Percentiles rank a stretch among this genome's conserved stretches.
Evolutionary conservation across 2,797 vertebrate genomes (phyloP).

Genomic region (Pachyuromys duprasi): DNA sequence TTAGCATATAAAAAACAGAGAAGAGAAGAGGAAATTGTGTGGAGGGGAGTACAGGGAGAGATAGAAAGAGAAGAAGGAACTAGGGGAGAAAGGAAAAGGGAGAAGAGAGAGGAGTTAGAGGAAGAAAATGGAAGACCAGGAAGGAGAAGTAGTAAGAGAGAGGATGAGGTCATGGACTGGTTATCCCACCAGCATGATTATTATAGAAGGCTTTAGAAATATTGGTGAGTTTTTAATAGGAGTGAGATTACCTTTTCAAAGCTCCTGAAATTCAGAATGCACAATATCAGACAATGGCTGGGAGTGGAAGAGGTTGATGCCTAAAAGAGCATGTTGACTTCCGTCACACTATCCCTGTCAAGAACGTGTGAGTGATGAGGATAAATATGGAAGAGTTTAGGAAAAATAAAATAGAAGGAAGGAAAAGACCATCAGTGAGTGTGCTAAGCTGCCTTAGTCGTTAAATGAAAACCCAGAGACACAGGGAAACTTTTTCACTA

Average conservation of each 20-base stretch:
- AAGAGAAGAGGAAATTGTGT: not conserved
- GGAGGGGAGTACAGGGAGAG: rapidly evolving
- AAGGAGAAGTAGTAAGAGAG: rapidly evolving
- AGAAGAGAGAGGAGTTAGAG: too few relatives aligned
- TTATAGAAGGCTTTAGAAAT: not conserved
- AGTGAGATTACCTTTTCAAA: not conserved
- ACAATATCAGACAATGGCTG: rapidly evolving
- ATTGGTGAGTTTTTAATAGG: not conserved
- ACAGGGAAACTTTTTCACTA: not conserved
- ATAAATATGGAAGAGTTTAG: not conserved
- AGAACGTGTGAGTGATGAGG: not conserved
- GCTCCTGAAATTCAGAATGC: not conserved
- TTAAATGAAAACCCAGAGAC: not conserved
- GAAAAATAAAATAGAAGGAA: not conserved
- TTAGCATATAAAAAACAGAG: not conserved
- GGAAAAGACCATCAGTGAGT: rapidly evolving
- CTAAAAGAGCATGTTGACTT: not conserved
- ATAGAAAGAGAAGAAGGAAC: too few relatives aligned
- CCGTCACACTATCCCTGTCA: not conserved
- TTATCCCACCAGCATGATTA: not conserved
- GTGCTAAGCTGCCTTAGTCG: not conserved
- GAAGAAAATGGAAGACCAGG: too few relatives aligned
- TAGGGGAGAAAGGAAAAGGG: rapidly evolving
- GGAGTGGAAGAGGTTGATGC: rapidly evolving
- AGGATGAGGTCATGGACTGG: not conserved